Evolutionary conservation across 30 jellyfish, hydroid and myxozoan species (phyloP), one percentile per base, ranked within the genome.

Genomic region (Nemopilema nomurai): DNA sequence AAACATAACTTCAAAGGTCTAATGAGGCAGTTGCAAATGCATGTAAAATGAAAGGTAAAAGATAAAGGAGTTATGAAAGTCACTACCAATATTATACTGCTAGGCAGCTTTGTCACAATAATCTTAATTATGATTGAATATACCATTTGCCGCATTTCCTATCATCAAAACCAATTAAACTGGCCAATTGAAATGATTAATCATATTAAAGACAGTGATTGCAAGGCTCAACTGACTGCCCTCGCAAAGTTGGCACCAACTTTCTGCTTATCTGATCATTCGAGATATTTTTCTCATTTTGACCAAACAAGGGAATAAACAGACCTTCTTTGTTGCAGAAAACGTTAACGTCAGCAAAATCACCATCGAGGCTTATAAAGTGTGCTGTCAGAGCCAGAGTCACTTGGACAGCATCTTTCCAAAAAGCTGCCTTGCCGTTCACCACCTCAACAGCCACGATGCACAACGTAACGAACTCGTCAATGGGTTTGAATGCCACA

Each of bases 381-480:
- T 41, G 57, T 6, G 57, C n/a, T 41, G 57, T 13, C 57, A 3
- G 13, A 41, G 57, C 57, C 57, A 41, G 57, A 13, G 57, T 3
- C 57, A 41, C 13, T 41, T 41, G 57, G 57, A 6, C 13, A 41
- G 9, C 6, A 41, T 13, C 57, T 41, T 3, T 41, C 13, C 57
- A 41, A 41, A 41, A 41, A 41, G 57, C 57, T 41, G 57, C 13
- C 13, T 13, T 6, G 13, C 9, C 13, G 57, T 13, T 3, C 57
- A 13, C 9, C 57, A 41, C 13, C 13, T 6, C 57, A 41, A 41
- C 9, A 41, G 57, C 57, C 57, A 13, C 57, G 13, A 73, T 73
- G 83, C 6, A 65, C 0, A 32, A 73, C 70, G 70, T 33, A 4
- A 22, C 83, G 17, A 73, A 73, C 64, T 0, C 51, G 20, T 73